phyloP scores from a whole-genome alignment of 2,113 vertebrate species.

The Phoxinus phoxinus region DNA sequence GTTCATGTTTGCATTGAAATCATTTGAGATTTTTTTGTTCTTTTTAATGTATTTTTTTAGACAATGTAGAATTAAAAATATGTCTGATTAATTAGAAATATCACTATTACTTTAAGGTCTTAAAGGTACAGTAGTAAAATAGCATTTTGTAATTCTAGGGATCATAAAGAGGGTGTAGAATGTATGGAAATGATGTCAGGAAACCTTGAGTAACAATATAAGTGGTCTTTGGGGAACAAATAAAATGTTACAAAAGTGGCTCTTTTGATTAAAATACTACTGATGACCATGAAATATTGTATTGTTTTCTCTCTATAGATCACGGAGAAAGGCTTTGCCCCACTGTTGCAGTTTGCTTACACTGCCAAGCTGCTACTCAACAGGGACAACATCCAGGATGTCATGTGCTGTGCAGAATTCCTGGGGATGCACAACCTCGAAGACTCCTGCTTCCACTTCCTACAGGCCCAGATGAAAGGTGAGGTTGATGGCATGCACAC shows the following conservation, averaged over 20 bases:
- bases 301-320: conserved; percentile 77
- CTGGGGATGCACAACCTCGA: conserved; percentile 94
- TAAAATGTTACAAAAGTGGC: background rate
- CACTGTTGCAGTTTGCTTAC: conserved; percentile 95
- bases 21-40: background rate
- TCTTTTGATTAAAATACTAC: background rate
- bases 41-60: background rate
- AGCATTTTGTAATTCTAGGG: background rate
- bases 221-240: background rate
- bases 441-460: conserved; percentile 93
- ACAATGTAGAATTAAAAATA: background rate
- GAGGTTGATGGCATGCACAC: conserved; percentile 82
- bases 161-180: background rate
- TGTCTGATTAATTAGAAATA: background rate
- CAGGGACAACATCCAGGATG: conserved; percentile 92
- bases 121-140: background rate
- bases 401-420: conserved; percentile 91
- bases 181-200: background rate
- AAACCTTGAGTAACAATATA: background rate
- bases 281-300: background rate
- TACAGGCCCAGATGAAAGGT: conserved; percentile 89
- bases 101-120: background rate
- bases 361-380: conserved; percentile 94
- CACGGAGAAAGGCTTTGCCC: conserved; percentile 91
- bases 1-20: background rate